These are phyloP conservation scores for Hirundo rustica DNA, from an alignment of 2,797 vertebrate species.

Conservation along the genomic window DNA sequence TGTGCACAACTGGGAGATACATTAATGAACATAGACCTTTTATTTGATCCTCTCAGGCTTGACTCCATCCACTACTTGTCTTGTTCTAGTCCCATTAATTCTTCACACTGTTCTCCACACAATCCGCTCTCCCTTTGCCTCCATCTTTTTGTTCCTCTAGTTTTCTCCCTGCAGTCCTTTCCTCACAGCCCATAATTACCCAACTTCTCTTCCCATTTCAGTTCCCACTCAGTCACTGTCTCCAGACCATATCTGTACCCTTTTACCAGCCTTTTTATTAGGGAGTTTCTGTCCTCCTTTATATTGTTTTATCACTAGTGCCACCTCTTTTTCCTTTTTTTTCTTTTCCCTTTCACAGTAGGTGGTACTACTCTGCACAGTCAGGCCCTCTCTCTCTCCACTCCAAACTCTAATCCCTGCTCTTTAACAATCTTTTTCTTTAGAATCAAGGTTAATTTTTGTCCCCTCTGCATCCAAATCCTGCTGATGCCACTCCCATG, in stretches of 20 bases:
- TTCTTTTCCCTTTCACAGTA: not conserved
- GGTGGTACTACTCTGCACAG: not conserved
- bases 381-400: not conserved
- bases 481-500: accelerated
- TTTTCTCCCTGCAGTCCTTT: not conserved
- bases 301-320: not conserved
- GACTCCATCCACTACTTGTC: not conserved
- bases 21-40: not conserved
- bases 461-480: not conserved
- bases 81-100: not conserved
- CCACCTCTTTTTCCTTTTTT: not conserved
- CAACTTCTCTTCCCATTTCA: not conserved
- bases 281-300: not conserved
- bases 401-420: not conserved
- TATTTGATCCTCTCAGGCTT: not conserved
- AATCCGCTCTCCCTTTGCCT: not conserved
- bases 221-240: not conserved
- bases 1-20: not conserved
- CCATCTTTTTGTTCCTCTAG: not conserved
- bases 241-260: not conserved
- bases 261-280: not conserved
- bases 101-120: not conserved
- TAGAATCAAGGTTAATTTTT: not conserved
- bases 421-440: not conserved
- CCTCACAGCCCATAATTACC: not conserved